phyloP scores from a whole-genome alignment of 2,888 invertebrate genomes.

The Chaetogeoica ovagalla region DNA sequence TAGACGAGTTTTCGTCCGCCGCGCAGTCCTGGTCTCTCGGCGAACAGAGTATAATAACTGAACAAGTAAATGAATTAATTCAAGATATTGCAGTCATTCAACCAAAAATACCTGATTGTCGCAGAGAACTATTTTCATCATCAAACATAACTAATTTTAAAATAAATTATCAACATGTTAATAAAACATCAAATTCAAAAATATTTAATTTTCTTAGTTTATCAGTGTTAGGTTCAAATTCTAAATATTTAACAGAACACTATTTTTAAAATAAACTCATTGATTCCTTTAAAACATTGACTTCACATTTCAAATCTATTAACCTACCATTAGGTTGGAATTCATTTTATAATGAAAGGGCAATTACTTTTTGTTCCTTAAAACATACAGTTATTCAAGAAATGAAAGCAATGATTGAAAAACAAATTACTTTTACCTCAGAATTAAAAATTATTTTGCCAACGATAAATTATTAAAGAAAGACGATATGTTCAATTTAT shows the following conservation, averaged over 20 bases:
- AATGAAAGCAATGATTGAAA: slow-evolving; percentile 13
- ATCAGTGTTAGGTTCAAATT: neutral
- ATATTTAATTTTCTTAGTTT: neutral
- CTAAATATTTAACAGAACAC: neutral
- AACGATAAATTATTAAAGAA: slow-evolving; percentile 3
- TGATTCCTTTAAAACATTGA: slow-evolving; percentile 11
- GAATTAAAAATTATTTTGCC: neutral
- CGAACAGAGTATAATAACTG: no score
- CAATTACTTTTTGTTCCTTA: slow-evolving; percentile 4
- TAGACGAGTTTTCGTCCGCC: no score
- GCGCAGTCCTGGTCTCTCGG: no score
- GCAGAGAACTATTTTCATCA: neutral
- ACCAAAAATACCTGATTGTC: neutral
- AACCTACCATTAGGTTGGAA: slow-evolving; percentile 6
- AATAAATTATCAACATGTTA: neutral
- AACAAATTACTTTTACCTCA: neutral
- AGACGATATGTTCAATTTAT: neutral
- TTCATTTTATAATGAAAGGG: slow-evolving; percentile 7
- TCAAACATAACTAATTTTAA: neutral
- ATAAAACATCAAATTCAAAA: neutral
- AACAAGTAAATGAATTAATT: neutral
- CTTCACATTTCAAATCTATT: neutral
- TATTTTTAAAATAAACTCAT: slow-evolving; percentile 2
- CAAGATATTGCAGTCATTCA: neutral
- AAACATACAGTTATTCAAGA: neutral